Conservation (phyloP, 2,113 vertebrate species). For the Spheniscus mendiculus region DNA sequence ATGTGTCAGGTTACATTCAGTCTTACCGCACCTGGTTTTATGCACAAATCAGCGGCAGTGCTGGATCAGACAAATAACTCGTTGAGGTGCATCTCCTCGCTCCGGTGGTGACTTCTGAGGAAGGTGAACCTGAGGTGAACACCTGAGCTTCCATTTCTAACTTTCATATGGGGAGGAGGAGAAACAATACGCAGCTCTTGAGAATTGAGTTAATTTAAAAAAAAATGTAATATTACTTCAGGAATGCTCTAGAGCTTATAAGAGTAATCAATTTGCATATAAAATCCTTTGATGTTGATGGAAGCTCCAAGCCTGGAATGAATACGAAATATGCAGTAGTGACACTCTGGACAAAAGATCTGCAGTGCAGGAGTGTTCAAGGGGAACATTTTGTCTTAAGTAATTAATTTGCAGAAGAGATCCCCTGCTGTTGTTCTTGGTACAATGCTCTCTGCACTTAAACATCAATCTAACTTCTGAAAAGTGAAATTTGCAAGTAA, state of each 20-base stretch:
- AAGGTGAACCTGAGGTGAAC: slow-evolving; percentile 40
- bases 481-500: slow-evolving; percentile 64
- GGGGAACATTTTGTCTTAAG: slow-evolving; percentile 67
- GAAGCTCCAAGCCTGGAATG: slow-evolving; percentile 49
- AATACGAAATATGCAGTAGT: slow-evolving; percentile 56
- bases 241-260: slow-evolving; percentile 55
- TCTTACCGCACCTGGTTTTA: background rate
- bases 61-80: background rate
- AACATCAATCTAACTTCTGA: slow-evolving; percentile 60
- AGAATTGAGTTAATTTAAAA: slow-evolving; percentile 49
- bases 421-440: slow-evolving; percentile 61
- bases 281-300: slow-evolving; percentile 55
- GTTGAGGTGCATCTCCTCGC: background rate
- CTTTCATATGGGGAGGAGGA: background rate
- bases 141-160: slow-evolving; percentile 9
- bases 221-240: background rate
- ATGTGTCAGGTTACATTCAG: background rate
- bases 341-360: slow-evolving; percentile 67
- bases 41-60: background rate
- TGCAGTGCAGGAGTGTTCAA: slow-evolving; percentile 69
- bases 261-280: slow-evolving; percentile 70
- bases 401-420: slow-evolving; percentile 71
- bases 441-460: slow-evolving; percentile 52
- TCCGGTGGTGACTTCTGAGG: background rate
- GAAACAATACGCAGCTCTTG: slow-evolving; percentile 43